A percentile compares a stretch with the other conserved stretches of the same genome.
phyloP scores from a whole-genome alignment of 2,113 vertebrate genomes.

The Gallinago paraguaiae region DNA sequence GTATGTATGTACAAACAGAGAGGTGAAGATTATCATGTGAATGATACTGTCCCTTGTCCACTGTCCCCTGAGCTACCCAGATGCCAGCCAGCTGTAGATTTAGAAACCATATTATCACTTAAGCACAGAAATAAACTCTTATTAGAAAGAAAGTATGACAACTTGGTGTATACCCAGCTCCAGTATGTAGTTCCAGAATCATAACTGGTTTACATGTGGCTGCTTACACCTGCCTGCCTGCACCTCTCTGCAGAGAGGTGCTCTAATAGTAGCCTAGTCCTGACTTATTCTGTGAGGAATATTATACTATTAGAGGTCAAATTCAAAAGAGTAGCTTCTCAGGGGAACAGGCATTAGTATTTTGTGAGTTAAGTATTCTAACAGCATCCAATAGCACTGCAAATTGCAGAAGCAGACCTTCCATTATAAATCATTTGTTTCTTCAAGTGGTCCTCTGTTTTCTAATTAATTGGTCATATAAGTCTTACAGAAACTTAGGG shows the following conservation, averaged over 20 bases:
- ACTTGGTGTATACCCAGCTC: background rate
- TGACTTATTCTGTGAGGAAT: background rate
- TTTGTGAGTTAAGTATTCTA: background rate
- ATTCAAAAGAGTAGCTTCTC: background rate
- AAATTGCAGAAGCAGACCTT: background rate
- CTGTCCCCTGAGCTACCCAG: background rate
- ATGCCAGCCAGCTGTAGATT: background rate
- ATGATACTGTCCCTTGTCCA: background rate
- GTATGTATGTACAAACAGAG: background rate
- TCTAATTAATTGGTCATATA: conserved; percentile 39
- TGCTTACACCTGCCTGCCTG: background rate
- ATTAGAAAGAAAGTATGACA: background rate
- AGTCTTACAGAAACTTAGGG: background rate
- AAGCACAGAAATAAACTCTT: background rate
- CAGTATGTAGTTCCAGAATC: background rate
- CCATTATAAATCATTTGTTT: conserved; percentile 23
- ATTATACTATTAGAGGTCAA: background rate
- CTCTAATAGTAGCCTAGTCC: background rate
- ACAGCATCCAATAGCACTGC: background rate
- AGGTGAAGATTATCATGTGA: background rate
- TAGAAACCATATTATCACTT: background rate
- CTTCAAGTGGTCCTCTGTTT: conserved; percentile 19
- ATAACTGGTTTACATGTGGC: background rate
- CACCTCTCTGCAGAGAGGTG: background rate
- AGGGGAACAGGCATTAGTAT: background rate